Conservation (phyloP, 2,113 vertebrate genomes). For the Channa maculata region DNA sequence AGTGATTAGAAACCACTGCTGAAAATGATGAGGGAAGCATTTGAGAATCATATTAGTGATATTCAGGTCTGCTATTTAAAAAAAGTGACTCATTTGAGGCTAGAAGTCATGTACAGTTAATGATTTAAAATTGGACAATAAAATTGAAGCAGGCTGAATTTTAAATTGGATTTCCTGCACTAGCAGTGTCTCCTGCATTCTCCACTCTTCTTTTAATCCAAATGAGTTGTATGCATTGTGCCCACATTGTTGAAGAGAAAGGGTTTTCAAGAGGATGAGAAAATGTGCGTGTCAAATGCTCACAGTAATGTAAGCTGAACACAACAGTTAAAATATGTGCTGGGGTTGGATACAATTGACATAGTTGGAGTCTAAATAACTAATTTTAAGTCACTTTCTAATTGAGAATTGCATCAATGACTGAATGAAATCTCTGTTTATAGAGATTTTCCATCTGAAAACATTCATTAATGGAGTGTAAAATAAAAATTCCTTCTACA, state of each 20-base stretch:
- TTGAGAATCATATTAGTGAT: constrained; percentile 6
- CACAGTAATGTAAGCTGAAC: not conserved
- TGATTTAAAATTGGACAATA: constrained; percentile 25
- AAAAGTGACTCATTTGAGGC: constrained; percentile 1
- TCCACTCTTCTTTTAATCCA: constrained; percentile 8
- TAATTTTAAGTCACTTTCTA: constrained; percentile 5
- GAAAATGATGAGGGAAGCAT: not conserved
- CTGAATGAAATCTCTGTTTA: not conserved
- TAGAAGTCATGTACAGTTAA: constrained; percentile 13
- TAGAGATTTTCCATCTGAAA: constrained; percentile 5
- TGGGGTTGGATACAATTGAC: not conserved
- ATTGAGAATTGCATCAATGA: not conserved
- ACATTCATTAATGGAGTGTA: not conserved
- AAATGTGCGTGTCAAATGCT: constrained; percentile 2
- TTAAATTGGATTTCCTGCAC: constrained; percentile 29
- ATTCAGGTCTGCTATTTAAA: constrained; percentile 27
- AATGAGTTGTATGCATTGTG: constrained; percentile 25
- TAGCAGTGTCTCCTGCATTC: constrained; percentile 1
- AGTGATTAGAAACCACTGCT: not conserved
- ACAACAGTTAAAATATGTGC: too few relatives aligned
- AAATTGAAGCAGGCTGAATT: constrained; percentile 16
- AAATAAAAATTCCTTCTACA: constrained; percentile 5
- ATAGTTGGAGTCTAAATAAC: not conserved
- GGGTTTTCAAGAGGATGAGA: not conserved
- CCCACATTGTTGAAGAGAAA: not conserved